A percentile compares a stretch with the other conserved stretches of the same genome.
These are phyloP conservation scores for Pterocles gutturalis DNA, from an alignment of 2,113 vertebrate species.

Conservation along the genomic window DNA sequence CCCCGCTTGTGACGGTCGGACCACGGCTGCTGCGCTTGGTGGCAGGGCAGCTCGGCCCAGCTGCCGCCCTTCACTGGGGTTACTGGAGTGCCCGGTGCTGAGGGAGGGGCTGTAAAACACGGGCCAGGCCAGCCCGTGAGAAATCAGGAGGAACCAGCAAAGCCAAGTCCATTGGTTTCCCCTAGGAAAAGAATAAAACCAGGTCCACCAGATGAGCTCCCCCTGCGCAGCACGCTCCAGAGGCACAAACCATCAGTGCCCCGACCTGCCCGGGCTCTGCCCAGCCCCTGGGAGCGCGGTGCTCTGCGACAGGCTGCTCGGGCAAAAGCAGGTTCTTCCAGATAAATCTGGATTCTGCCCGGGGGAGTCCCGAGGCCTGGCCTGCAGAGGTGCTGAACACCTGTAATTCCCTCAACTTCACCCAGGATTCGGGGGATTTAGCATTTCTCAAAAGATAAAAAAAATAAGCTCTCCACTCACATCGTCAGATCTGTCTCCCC, in stretches of 20 bases:
- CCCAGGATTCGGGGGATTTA: neutral
- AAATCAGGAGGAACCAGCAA: neutral
- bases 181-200: neutral
- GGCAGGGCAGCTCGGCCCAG: neutral
- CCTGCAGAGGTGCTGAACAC: neutral
- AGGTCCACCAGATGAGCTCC: neutral
- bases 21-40: no score
- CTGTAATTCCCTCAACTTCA: neutral
- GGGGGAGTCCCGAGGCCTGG: neutral
- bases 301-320: neutral
- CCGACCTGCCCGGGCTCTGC: neutral
- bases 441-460: neutral
- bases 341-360: neutral
- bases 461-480: neutral
- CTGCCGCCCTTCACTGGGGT: neutral
- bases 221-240: neutral
- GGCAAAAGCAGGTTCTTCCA: neutral
- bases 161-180: neutral
- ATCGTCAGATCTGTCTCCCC: neutral
- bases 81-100: no score
- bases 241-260: neutral
- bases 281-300: accelerated
- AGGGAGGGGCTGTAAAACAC: neutral
- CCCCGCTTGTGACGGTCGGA: no score
- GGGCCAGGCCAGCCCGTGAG: neutral